Conservation (phyloP, 2,888 invertebrate genomes). For the Linnaemya tessellans region DNA sequence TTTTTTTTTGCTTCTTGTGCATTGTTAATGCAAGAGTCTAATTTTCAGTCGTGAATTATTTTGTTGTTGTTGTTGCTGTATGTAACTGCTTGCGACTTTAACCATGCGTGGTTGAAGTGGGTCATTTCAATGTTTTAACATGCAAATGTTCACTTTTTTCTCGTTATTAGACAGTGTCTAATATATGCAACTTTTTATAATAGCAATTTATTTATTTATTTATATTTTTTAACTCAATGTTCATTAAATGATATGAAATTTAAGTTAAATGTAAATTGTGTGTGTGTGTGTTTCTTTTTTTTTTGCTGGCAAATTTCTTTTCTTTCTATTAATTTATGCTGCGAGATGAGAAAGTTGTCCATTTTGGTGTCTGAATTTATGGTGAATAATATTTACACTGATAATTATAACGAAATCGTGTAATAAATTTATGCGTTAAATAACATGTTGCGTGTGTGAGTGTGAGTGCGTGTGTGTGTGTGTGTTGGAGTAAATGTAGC, state of each 20-base stretch:
- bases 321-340: slow-evolving; percentile 55
- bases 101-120: slow-evolving; percentile 70
- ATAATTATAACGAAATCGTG: slow-evolving; percentile 56
- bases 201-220: slow-evolving; percentile 58
- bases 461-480: neutral
- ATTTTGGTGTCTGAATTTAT: slow-evolving; percentile 48
- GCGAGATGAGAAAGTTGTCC: slow-evolving; percentile 63
- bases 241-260: slow-evolving; percentile 54
- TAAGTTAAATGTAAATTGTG: slow-evolving; percentile 28
- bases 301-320: slow-evolving; percentile 25
- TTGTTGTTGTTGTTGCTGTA: neutral
- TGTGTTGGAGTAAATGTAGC: slow-evolving; percentile 3
- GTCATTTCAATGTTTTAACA: slow-evolving; percentile 66
- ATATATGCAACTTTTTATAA: slow-evolving; percentile 52
- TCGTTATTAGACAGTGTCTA: neutral
- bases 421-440: slow-evolving; percentile 43
- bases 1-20: neutral
- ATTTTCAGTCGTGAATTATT: slow-evolving; percentile 41
- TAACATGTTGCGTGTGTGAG: neutral
- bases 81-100: slow-evolving; percentile 35
- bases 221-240: slow-evolving; percentile 13
- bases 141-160: slow-evolving; percentile 57
- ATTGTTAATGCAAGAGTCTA: slow-evolving; percentile 36
- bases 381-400: slow-evolving; percentile 26
- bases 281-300: slow-evolving; percentile 4